phyloP scores from a whole-genome alignment of 2,888 invertebrate genomes.

The Xestia rhomboidea region DNA sequence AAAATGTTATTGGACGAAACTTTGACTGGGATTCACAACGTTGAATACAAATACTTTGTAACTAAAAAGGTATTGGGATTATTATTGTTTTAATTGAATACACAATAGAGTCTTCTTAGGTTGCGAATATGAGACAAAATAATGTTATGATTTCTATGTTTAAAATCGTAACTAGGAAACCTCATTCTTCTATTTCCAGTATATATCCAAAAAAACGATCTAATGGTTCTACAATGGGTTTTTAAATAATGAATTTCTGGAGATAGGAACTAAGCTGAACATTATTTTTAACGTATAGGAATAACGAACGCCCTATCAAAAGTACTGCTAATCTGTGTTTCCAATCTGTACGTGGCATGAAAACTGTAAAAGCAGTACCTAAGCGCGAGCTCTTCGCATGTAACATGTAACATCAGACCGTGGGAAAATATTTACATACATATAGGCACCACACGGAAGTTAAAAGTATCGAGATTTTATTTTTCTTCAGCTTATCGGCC shows the following conservation, averaged over 20 bases:
- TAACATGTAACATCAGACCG: conserved; percentile 34
- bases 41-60: not conserved
- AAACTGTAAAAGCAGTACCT: conserved; percentile 31
- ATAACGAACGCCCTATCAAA: not conserved
- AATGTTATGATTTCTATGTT: not conserved
- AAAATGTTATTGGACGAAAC: not conserved
- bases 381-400: conserved; percentile 26
- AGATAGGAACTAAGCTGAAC: not conserved
- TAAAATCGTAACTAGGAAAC: not conserved
- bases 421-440: conserved; percentile 39
- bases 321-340: conserved; percentile 4
- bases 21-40: not conserved
- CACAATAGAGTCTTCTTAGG: not conserved
- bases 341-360: conserved; percentile 9
- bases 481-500: conserved; percentile 4
- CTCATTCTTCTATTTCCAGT: not conserved
- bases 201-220: too few relatives aligned
- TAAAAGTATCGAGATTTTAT: conserved; percentile 14
- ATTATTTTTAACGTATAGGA: not conserved
- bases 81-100: not conserved
- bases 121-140: not conserved
- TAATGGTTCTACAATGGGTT: not conserved
- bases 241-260: not conserved
- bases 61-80: not conserved
- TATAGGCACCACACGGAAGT: conserved; percentile 23